A percentile compares a stretch with the other conserved stretches of the same genome.
Conservation (phyloP, 2,888 invertebrate species). For the Cephus runcator region DNA sequence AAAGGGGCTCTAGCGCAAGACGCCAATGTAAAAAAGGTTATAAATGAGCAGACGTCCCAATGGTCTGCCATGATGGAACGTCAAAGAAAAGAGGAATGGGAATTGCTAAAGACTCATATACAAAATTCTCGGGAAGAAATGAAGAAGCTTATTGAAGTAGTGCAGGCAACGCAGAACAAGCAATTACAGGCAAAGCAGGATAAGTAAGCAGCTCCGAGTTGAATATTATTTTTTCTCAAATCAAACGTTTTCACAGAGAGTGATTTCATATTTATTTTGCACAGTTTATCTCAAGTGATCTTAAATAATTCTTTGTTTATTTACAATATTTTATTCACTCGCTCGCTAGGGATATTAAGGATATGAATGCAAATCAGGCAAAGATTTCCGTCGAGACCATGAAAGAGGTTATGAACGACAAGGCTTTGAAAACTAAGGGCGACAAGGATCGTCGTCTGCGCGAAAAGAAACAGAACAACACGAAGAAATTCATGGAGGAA, state of each 20-base stretch:
- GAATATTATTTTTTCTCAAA: background rate
- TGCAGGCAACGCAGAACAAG: constrained; percentile 69
- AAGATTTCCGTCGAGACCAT: constrained; percentile 76
- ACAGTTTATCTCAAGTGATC: background rate
- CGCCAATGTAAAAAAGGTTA: constrained; percentile 64
- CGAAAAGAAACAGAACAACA: constrained; percentile 74
- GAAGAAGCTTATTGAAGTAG: constrained; percentile 68
- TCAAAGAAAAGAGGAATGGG: constrained; percentile 71
- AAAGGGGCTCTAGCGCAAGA: constrained; percentile 60
- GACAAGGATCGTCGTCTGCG: constrained; percentile 73
- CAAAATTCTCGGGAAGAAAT: constrained; percentile 68
- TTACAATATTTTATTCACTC: background rate
- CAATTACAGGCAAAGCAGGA: constrained; percentile 71
- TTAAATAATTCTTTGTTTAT: background rate
- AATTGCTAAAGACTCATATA: constrained; percentile 70
- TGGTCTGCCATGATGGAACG: constrained; percentile 72
- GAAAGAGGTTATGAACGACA: constrained; percentile 73
- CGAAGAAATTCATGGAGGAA: constrained; percentile 75
- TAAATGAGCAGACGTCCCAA: constrained; percentile 73
- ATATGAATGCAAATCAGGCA: constrained; percentile 73
- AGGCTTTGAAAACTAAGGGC: constrained; percentile 74
- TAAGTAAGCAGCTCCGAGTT: constrained; percentile 60
- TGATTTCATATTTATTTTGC: background rate
- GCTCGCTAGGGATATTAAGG: constrained; percentile 70
- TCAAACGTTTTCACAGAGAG: background rate